Evolutionary conservation across 2,797 vertebrate genomes (phyloP).

Genomic region (Percopsis omiscomaycus): DNA sequence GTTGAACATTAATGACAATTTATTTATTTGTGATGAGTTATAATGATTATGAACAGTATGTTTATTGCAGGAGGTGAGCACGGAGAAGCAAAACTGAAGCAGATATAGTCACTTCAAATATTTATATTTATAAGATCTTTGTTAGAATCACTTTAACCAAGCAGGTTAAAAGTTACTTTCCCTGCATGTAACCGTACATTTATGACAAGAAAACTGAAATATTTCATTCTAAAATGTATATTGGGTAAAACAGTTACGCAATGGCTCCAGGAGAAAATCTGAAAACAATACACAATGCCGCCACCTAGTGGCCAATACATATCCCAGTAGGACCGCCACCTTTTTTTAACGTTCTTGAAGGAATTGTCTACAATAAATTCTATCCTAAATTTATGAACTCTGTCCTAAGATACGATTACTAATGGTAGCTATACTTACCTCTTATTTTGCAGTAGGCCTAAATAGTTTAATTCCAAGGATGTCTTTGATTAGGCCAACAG

Average conservation of each 20-base stretch:
- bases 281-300: slow-evolving; percentile 56
- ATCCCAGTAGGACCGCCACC: slow-evolving; percentile 16
- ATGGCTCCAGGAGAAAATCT: slow-evolving; percentile 28
- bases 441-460: background rate
- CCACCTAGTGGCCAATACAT: slow-evolving; percentile 64
- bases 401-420: slow-evolving; percentile 17
- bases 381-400: slow-evolving; percentile 28
- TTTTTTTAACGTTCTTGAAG: slow-evolving; percentile 8
- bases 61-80: slow-evolving; percentile 36
- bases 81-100: slow-evolving; percentile 25
- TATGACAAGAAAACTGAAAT: slow-evolving; percentile 20
- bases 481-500: background rate
- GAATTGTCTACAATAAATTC: slow-evolving; percentile 12
- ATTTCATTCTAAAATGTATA: slow-evolving; percentile 23
- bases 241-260: slow-evolving; percentile 36
- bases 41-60: slow-evolving; percentile 5
- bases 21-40: slow-evolving; percentile 38
- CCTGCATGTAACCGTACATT: background rate
- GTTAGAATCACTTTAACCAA: no score
- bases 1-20: slow-evolving; percentile 28
- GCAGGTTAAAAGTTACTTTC: no score
- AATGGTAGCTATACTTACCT: slow-evolving; percentile 4
- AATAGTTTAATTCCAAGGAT: background rate
- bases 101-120: slow-evolving; percentile 7
- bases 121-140: background rate